phyloP scores from a whole-genome alignment of 2,113 vertebrate genomes.

The Saiga tatarica region DNA sequence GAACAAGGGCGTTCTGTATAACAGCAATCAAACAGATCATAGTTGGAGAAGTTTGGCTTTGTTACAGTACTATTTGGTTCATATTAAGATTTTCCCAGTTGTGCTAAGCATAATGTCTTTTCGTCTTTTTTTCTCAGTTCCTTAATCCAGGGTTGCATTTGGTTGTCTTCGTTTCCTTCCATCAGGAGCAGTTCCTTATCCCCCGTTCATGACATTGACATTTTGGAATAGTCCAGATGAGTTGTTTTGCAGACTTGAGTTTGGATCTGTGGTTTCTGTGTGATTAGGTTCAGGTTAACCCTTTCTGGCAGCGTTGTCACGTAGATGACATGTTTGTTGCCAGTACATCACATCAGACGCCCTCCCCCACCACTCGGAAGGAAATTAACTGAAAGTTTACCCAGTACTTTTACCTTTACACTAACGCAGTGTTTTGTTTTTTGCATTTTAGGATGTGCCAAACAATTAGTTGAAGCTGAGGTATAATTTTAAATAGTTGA shows the following conservation, averaged over 20 bases:
- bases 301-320: neutral
- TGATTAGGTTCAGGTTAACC: neutral
- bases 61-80: neutral
- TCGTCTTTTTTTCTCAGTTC: neutral
- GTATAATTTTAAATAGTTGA: neutral
- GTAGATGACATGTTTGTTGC: neutral
- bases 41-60: neutral
- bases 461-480: conserved; percentile 1
- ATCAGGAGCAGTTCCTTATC: neutral
- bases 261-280: neutral
- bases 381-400: neutral
- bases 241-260: neutral
- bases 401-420: neutral
- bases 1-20: neutral
- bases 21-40: neutral
- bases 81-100: neutral
- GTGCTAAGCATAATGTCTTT: neutral
- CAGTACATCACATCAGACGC: no score
- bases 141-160: neutral
- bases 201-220: neutral
- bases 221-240: neutral
- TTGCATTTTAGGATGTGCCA: neutral
- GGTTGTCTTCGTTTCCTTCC: neutral
- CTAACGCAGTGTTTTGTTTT: neutral
- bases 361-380: neutral